Percentiles rank a stretch among this genome's conserved stretches.
These are phyloP conservation scores for Apodemus agrarius DNA, from an alignment of 2,797 vertebrate species.

Conservation along the genomic window DNA sequence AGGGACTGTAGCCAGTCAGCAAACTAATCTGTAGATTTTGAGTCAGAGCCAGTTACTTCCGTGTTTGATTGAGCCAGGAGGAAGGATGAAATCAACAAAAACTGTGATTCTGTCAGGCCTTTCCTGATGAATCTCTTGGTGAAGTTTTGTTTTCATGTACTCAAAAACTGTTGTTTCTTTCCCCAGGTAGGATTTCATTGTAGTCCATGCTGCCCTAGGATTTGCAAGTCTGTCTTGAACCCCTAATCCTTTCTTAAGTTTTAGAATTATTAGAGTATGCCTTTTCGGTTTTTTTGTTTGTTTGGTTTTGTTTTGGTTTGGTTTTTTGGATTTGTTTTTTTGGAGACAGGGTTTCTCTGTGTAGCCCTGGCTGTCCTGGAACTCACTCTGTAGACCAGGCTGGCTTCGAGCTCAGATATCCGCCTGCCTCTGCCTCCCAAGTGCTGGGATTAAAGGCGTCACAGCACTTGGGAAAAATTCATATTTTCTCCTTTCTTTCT, in stretches of 20 bases:
- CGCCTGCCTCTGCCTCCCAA: too few relatives aligned
- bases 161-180: not conserved
- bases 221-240: not conserved
- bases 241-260: not conserved
- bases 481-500: not conserved
- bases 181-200: not conserved
- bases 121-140: not conserved
- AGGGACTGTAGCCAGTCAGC: not conserved
- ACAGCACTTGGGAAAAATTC: too few relatives aligned
- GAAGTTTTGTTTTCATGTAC: not conserved
- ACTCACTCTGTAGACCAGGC: too few relatives aligned
- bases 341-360: too few relatives aligned
- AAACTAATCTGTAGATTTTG: not conserved
- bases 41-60: slow-evolving; percentile 20
- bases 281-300: too few relatives aligned
- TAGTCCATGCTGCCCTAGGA: not conserved
- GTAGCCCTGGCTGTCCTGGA: too few relatives aligned
- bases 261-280: not conserved
- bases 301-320: too few relatives aligned
- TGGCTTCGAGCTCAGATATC: too few relatives aligned
- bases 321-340: too few relatives aligned
- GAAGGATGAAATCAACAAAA: not conserved
- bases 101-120: not conserved
- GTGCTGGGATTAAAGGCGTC: too few relatives aligned
- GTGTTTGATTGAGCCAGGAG: not conserved